phyloP scores from a whole-genome alignment of 2,797 vertebrate species.

The Propithecus perrieri region DNA sequence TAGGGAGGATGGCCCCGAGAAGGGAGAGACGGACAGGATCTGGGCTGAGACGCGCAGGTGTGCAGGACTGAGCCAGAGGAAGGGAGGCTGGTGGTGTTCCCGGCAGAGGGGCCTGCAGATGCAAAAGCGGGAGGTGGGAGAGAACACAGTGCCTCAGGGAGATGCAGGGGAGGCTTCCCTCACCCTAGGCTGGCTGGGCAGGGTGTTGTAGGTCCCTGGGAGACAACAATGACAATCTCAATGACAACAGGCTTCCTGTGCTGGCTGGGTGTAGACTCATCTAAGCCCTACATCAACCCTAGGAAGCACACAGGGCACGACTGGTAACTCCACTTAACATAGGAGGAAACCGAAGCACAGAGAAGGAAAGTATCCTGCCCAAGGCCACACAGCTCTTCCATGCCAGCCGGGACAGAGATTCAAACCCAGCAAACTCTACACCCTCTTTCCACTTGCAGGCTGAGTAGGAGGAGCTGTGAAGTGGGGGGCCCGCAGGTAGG shows the following conservation, averaged over 20 bases:
- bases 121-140: background rate
- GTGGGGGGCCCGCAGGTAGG: background rate
- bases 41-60: background rate
- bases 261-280: background rate
- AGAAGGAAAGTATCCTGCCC: background rate
- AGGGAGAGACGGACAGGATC: background rate
- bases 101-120: background rate
- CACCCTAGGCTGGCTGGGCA: background rate
- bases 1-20: background rate
- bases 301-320: background rate
- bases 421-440: background rate
- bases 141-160: accelerated
- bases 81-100: background rate
- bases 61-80: no score
- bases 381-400: background rate
- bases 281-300: background rate
- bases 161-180: background rate
- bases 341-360: background rate
- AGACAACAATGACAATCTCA: background rate
- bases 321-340: background rate
- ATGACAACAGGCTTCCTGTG: background rate
- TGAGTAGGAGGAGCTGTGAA: background rate
- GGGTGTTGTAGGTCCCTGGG: background rate
- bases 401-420: background rate
- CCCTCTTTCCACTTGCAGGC: background rate